A percentile compares a stretch with the other conserved stretches of the same genome.
Conservation (phyloP, 2,797 vertebrate genomes). For the Hoplostethus atlanticus region DNA sequence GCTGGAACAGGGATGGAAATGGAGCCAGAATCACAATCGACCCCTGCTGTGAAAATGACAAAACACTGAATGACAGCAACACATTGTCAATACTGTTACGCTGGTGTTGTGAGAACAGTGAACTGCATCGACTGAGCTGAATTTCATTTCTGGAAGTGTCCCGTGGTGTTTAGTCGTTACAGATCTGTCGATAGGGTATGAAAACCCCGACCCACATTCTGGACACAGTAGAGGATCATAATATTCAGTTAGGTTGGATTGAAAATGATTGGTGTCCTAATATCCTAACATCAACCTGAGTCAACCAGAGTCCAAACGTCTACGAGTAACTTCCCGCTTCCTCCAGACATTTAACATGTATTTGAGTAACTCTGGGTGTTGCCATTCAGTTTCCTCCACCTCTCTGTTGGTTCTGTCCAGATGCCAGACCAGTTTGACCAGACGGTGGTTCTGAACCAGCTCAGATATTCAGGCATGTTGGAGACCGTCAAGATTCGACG, state of each 20-base stretch:
- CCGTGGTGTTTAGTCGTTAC: neutral
- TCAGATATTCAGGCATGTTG: constrained; percentile 96
- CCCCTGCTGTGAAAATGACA: neutral
- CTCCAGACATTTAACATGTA: too few relatives aligned
- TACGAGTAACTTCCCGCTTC: too few relatives aligned
- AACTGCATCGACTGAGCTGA: neutral
- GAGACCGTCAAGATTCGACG: constrained; percentile 96
- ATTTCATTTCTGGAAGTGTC: neutral
- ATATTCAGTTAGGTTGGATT: too few relatives aligned
- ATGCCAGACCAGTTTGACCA: constrained; percentile 97
- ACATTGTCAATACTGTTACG: neutral
- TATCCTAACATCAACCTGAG: too few relatives aligned
- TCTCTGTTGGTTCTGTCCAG: constrained; percentile 66
- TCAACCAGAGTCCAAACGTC: too few relatives aligned
- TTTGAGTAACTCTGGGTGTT: too few relatives aligned
- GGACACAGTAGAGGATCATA: too few relatives aligned
- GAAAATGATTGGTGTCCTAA: too few relatives aligned
- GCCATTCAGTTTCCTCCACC: neutral
- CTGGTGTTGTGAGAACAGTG: neutral
- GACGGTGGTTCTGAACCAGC: constrained; percentile 94
- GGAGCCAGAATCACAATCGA: neutral
- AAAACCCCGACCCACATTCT: neutral
- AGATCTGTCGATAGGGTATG: too few relatives aligned
- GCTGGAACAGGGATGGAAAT: neutral
- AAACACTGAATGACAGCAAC: neutral